Evolutionary conservation across 2,113 vertebrate genomes (phyloP), one percentile per base, ranked within the genome.

Genomic region (Onychostruthus taczanowskii): DNA sequence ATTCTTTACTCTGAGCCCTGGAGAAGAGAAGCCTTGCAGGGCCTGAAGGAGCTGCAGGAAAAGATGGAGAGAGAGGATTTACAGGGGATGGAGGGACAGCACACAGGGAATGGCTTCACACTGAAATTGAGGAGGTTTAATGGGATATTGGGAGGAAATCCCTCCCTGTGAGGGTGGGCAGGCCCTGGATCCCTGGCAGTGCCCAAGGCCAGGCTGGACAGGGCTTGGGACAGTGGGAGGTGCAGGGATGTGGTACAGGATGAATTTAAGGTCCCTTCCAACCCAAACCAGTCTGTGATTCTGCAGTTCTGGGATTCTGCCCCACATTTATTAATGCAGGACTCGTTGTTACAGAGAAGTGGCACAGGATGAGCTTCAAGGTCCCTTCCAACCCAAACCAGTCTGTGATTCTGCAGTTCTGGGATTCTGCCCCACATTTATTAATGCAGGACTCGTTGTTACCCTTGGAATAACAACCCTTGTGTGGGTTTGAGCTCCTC

Each of bases 341-440:
- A 5, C 2, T 44, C 13, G 30, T 5, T 24, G 26, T 26, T 4
- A 10, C 7, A n/a, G n/a, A n/a, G 53, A 37, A 46, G 16, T 35
- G 83, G 21, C 27, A 52, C 13, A 11, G 43, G 17, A 52, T 6
- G 53, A 37, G 53, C 7, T 77, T 86, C 33, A 13, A 68, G 18
- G 11, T 23, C 37, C 27, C 22, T 52, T 33, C 62, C 53, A 44
- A 27, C 27, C 22, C 53, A 77, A 59, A 52, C 6, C 31, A 8
- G 2, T 2, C 16, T 9, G 4, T 2, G 17, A 52, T 44, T 27
- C 26, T 35, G 52, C 35, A 58, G 0, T 50, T 26, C 19, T 1
- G 0, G 21, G 7, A 1, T 16, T 53, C 11, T 63, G 27, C 28
- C 59, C 49, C 50, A 37, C 53, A 4, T 44, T 59, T 15, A 18